Conservation (phyloP, 53 echinoderm and acorn worm species). For the Arbacia lixula region DNA sequence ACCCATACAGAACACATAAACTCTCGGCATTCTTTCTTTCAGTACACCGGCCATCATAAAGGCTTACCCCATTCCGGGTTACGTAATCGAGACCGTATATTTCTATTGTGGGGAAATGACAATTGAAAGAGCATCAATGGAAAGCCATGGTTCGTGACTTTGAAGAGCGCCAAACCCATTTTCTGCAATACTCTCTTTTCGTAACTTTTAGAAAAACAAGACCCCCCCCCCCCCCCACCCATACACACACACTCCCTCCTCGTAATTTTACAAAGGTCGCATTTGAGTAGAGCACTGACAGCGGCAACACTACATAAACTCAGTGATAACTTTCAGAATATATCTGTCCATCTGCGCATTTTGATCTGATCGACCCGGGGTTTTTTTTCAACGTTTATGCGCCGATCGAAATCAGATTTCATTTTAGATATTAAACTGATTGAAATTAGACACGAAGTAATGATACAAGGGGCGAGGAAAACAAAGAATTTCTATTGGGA, state of each 20-base stretch:
- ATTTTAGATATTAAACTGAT: too few relatives aligned
- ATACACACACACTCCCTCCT: not conserved
- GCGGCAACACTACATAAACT: too few relatives aligned
- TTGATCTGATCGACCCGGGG: too few relatives aligned
- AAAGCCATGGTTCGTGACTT: constrained; percentile 36
- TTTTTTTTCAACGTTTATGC: too few relatives aligned
- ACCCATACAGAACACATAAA: constrained; percentile 35
- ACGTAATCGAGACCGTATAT: constrained; percentile 18
- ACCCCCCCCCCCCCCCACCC: not conserved
- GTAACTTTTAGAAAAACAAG: not conserved
- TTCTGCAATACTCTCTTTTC: constrained; percentile 20
- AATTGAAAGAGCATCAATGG: constrained; percentile 8
- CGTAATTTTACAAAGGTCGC: too few relatives aligned
- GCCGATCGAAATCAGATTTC: too few relatives aligned
- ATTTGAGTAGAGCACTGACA: too few relatives aligned
- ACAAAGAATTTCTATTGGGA: too few relatives aligned
- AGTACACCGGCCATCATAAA: not conserved
- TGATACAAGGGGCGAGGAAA: too few relatives aligned
- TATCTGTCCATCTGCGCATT: too few relatives aligned
- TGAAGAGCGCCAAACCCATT: constrained; percentile 10
- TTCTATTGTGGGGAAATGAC: not conserved
- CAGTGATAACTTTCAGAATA: too few relatives aligned
- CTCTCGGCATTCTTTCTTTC: constrained; percentile 5
- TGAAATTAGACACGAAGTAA: too few relatives aligned
- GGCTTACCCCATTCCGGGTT: constrained; percentile 1